Percentiles rank a stretch among this genome's conserved stretches.
Conservation (phyloP, 2,888 invertebrate species). For the Microctonus aethiopoides region DNA sequence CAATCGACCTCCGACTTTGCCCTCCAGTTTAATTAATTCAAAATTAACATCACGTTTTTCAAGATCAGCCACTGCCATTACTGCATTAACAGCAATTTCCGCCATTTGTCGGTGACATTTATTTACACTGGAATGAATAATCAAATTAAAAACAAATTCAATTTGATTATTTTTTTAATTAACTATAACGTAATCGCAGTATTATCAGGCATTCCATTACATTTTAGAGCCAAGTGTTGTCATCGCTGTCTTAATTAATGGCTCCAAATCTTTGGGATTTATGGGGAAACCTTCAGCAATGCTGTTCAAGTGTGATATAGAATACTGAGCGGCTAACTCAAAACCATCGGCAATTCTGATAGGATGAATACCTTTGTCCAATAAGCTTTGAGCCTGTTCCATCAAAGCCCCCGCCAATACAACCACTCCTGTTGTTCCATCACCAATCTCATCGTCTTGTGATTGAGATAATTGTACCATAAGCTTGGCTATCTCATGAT, state of each 20-base stretch:
- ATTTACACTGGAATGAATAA: constrained; percentile 81
- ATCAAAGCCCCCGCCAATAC: constrained; percentile 88
- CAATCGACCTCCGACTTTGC: constrained; percentile 95
- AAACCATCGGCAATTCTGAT: constrained; percentile 99
- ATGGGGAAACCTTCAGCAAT: constrained; percentile 93
- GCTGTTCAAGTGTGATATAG: constrained; percentile 85
- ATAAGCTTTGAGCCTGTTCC: constrained; percentile 91
- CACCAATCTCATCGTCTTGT: constrained; percentile 99
- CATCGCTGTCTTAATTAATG: constrained; percentile 94
- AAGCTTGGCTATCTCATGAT: constrained; percentile 97
- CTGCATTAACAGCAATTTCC: constrained; percentile 97
- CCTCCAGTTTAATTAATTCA: constrained; percentile 98
- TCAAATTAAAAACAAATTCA: no score
- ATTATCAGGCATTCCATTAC: constrained; percentile 67
- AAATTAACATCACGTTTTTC: constrained; percentile 97
- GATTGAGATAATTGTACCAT: constrained; percentile 98
- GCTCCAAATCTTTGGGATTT: constrained; percentile 83
- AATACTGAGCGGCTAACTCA: constrained; percentile 93
- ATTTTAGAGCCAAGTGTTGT: constrained; percentile 99
- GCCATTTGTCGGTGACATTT: constrained; percentile 98
- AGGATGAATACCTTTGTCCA: constrained; percentile 98
- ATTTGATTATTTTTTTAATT: no score
- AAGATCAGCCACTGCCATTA: constrained; percentile 95
- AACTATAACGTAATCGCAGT: no score
- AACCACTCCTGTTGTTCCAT: constrained; percentile 99